Conservation (phyloP, 92 coral and sea anemone genomes). For the Parazoanthus swiftii region DNA sequence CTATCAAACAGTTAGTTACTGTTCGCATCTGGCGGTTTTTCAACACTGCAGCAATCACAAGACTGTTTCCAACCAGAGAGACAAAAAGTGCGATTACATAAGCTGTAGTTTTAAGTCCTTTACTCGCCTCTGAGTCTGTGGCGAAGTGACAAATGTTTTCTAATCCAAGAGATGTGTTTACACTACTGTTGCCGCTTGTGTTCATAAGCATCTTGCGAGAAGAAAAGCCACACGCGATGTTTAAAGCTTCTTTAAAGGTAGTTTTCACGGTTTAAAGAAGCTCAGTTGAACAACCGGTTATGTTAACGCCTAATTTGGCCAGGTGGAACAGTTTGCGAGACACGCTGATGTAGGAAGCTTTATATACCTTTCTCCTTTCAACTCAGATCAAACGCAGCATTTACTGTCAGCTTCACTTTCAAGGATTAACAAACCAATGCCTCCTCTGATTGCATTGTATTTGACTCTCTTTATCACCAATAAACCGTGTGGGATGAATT, state of each 20-base stretch:
- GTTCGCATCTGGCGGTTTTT: constrained; percentile 37
- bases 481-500: neutral
- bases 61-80: constrained; percentile 28
- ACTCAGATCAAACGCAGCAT: neutral
- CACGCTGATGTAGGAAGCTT: neutral
- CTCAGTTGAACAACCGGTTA: neutral
- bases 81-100: neutral
- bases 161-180: constrained; percentile 1
- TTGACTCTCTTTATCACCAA: neutral
- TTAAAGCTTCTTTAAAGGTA: neutral
- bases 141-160: neutral
- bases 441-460: neutral
- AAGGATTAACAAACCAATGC: neutral
- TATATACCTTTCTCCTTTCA: neutral
- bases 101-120: constrained; percentile 8
- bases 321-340: neutral
- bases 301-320: neutral
- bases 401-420: neutral
- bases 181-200: constrained; percentile 1
- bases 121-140: neutral
- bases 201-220: constrained; percentile 2
- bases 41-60: constrained; percentile 20
- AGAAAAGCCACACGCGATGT: constrained; percentile 11
- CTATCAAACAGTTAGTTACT: constrained; percentile 15
- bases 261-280: neutral